Conservation (phyloP, 2,888 invertebrate species). For the Thecophora atra region DNA sequence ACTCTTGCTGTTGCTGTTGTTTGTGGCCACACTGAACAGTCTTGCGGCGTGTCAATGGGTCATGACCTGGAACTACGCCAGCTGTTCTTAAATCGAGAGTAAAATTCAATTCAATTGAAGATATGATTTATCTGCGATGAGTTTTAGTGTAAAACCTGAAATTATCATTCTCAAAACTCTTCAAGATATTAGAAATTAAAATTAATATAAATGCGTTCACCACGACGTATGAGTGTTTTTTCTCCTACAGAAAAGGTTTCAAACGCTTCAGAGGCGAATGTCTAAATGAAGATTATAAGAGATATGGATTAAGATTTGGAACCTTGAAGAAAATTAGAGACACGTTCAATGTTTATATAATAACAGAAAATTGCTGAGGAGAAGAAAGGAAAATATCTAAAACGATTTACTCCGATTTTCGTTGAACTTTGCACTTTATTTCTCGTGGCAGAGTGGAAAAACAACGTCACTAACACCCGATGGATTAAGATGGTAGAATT, state of each 20-base stretch:
- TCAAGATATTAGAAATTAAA: background rate
- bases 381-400: background rate
- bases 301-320: too few species aligned
- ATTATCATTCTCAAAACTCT: background rate
- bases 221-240: slow-evolving; percentile 13
- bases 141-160: background rate
- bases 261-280: background rate
- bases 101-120: background rate
- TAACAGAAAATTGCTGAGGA: too few species aligned
- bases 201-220: background rate
- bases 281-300: too few species aligned
- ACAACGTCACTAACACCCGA: background rate
- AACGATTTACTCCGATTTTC: background rate
- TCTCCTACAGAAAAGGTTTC: background rate
- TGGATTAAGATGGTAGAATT: background rate
- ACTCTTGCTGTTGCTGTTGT: background rate
- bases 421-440: background rate
- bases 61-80: slow-evolving; percentile 5
- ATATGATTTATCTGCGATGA: slow-evolving; percentile 8
- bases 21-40: background rate
- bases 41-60: slow-evolving; percentile 19
- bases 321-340: too few species aligned
- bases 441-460: background rate
- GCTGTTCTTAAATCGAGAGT: too few species aligned
- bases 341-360: too few species aligned